Conservation (phyloP, 2,888 invertebrate genomes). For the Chaitophorus viminalis region DNA sequence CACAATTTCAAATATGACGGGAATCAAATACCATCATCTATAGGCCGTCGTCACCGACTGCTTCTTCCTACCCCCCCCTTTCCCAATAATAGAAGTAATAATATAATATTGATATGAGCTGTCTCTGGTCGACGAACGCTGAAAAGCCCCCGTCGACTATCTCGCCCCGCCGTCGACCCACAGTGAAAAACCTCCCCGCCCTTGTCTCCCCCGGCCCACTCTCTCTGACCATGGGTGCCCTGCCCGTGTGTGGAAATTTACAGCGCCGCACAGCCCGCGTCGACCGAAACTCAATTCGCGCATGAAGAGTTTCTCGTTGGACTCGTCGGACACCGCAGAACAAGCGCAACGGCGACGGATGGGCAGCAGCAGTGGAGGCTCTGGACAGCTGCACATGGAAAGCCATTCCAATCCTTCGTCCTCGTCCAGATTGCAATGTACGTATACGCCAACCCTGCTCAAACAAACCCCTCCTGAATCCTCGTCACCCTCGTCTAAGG, state of each 20-base stretch:
- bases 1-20: no score
- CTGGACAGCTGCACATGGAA: constrained; percentile 62
- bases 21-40: no score
- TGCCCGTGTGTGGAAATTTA: constrained; percentile 61
- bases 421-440: constrained; percentile 74
- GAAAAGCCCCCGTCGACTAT: neutral
- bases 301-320: constrained; percentile 97
- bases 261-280: constrained; percentile 95
- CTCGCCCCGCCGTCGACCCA: neutral
- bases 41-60: no score
- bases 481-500: neutral
- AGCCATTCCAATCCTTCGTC: constrained; percentile 71
- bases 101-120: no score
- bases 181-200: neutral
- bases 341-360: constrained; percentile 76
- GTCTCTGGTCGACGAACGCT: no score
- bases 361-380: constrained; percentile 72
- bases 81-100: no score
- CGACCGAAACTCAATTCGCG: constrained; percentile 95
- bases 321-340: constrained; percentile 93
- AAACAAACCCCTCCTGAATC: neutral
- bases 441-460: constrained; percentile 64
- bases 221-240: constrained; percentile 56
- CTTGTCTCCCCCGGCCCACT: neutral
- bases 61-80: no score